These are phyloP conservation scores for Equus przewalskii DNA, from an alignment of 2,113 vertebrate genomes.

Conservation along the genomic window DNA sequence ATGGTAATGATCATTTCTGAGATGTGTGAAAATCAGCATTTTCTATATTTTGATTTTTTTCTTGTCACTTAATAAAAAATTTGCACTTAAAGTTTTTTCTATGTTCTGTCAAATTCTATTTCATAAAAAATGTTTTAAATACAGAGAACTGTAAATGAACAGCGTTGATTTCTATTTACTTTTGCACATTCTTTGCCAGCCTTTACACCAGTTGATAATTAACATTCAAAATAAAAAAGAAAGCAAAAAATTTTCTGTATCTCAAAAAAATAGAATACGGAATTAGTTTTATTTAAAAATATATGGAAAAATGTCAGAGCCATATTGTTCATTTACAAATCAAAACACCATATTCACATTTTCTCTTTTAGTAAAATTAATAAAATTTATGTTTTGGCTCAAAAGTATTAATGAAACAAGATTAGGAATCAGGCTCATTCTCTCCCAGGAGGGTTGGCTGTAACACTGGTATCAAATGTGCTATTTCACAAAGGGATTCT, in stretches of 20 bases:
- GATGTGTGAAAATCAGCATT: background rate
- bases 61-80: background rate
- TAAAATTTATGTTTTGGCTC: background rate
- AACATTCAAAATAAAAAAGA: conserved; percentile 55
- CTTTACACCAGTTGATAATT: conserved; percentile 38
- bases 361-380: conserved; percentile 14
- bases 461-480: background rate
- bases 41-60: conserved; percentile 37
- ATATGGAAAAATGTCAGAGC: background rate
- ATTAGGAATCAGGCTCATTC: background rate
- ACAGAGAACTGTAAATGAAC: background rate
- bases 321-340: conserved; percentile 24
- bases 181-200: background rate
- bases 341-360: conserved; percentile 21
- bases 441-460: background rate
- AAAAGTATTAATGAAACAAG: conserved; percentile 20
- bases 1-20: background rate
- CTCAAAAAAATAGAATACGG: conserved; percentile 17
- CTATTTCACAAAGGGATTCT: background rate
- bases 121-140: conserved; percentile 7
- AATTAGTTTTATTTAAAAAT: background rate
- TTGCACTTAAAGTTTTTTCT: background rate
- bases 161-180: conserved; percentile 22
- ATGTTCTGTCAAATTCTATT: background rate
- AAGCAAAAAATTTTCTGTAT: background rate